These are phyloP conservation scores for Parnassius orleans DNA, from an alignment of 2,888 invertebrate species.

Conservation along the genomic window DNA sequence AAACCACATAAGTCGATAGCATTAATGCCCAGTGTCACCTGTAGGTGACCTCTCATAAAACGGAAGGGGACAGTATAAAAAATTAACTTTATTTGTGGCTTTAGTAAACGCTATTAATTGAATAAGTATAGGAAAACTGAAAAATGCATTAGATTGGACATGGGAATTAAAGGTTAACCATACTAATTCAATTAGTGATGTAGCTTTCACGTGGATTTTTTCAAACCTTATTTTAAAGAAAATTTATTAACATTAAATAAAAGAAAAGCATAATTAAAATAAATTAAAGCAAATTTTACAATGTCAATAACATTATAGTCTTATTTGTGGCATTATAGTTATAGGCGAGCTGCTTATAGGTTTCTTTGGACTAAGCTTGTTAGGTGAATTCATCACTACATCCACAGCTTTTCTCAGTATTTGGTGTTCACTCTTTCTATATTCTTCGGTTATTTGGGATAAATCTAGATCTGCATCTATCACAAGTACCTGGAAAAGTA, in stretches of 20 bases:
- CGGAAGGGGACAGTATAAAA: too few relatives aligned
- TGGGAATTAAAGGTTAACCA: too few relatives aligned
- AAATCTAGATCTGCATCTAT: slow-evolving; percentile 84
- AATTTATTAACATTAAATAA: background rate
- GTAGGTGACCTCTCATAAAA: too few relatives aligned
- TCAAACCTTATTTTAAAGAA: background rate
- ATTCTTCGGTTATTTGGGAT: slow-evolving; percentile 83
- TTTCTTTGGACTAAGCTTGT: slow-evolving; percentile 72
- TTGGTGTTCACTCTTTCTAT: slow-evolving; percentile 82
- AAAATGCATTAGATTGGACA: too few relatives aligned
- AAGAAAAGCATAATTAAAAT: background rate
- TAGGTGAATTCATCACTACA: slow-evolving; percentile 74
- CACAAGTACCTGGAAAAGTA: slow-evolving; percentile 80
- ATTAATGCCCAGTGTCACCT: too few relatives aligned
- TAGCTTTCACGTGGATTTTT: background rate
- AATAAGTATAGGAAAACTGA: too few relatives aligned
- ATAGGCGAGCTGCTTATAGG: slow-evolving; percentile 65
- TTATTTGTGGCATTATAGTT: slow-evolving; percentile 61
- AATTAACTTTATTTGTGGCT: too few relatives aligned
- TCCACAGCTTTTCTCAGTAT: slow-evolving; percentile 72
- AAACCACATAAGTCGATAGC: too few relatives aligned
- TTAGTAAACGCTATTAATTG: too few relatives aligned
- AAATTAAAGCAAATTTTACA: slow-evolving; percentile 13
- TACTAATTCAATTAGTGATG: too few relatives aligned
- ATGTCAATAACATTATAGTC: slow-evolving; percentile 49